Evolutionary conservation across 1,140 invertebrate genomes (phyloP).

Genomic region (Hypothenemus hampei): DNA sequence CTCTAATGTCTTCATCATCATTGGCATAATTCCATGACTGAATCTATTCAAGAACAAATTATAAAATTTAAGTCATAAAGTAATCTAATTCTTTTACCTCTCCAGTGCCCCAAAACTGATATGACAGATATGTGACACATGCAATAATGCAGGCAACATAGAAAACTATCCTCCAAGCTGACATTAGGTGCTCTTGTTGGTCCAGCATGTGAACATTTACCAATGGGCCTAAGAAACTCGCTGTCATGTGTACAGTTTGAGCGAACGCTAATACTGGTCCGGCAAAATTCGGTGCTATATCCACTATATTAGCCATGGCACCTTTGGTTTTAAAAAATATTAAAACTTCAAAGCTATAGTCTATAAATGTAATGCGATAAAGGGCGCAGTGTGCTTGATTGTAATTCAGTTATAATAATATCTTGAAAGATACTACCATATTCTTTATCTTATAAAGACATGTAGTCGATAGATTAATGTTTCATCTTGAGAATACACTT

Average conservation of each 20-base stretch:
- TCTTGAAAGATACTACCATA: background rate
- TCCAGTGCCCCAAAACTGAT: conserved; percentile 62
- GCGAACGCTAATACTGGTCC: conserved; percentile 67
- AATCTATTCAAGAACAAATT: background rate
- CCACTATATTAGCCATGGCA: conserved; percentile 71
- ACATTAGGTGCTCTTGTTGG: conserved; percentile 31
- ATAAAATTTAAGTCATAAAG: background rate
- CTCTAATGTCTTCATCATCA: background rate
- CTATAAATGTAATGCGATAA: too few species aligned
- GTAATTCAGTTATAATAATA: too few species aligned
- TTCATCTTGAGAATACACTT: background rate
- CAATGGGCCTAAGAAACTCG: conserved; percentile 64
- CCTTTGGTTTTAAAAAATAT: conserved; percentile 48
- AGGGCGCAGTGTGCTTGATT: too few species aligned
- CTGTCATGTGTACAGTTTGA: conserved; percentile 72
- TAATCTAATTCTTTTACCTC: conserved; percentile 41
- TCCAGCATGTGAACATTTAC: conserved; percentile 52
- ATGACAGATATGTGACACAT: conserved; percentile 62
- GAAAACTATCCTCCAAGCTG: conserved; percentile 70
- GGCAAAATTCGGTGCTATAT: conserved; percentile 68
- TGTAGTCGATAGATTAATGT: background rate
- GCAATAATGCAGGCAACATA: conserved; percentile 60
- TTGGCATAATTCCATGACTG: conserved; percentile 9
- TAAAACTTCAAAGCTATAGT: too few species aligned
- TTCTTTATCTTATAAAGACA: background rate